Evolutionary conservation across 2,797 vertebrate genomes (phyloP), one percentile per base, ranked within the genome.

Genomic region (Pampus argenteus): DNA sequence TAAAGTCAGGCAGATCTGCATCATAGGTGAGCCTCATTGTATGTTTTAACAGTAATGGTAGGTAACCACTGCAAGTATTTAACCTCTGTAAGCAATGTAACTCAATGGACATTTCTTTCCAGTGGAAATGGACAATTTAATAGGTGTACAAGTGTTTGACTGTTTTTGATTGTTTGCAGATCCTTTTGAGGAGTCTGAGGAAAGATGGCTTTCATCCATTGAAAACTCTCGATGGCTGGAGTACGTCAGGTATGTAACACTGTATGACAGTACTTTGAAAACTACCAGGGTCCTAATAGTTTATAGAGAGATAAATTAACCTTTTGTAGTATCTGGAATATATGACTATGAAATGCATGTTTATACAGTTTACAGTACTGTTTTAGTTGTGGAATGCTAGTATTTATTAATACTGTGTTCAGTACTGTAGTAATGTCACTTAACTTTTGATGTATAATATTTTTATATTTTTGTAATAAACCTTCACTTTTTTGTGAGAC

Each of bases 171-270:
- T 86, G n/a, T 60, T 15, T 71, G 20, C 77, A 95, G 98, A 99
- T 78, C 95, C 96, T 28, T 99, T 98, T 90, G 98, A 98, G 87
- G 98, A 99, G 91, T 95, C 95, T 0, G 98, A 99, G 75, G 97
- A 99, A 84, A 97, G 96, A 79, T 99, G 98, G 98, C 84, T 98
- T 10, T 96, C 97, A 2, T 95, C 94, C 2, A 90, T 99, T 81
- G 98, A 99, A 73, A 97, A 86, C 88, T 96, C 97, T 11, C 95
- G 82, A 56, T 99, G 98, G 98, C 90, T 99, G 52, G 97, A 99
- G 75, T 95, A 96, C 10, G 86, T 99, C 73, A 96, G 98, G 98
- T 99, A 92, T 72, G 93, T 91, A 59, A 44, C 38, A 9, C 18
- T 14, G 22, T 17, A 25, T 8, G 11, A 13, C n/a, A 17, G 56